phyloP scores from a whole-genome alignment of 2,797 vertebrate genomes.

The Lycodopsis pacificus region DNA sequence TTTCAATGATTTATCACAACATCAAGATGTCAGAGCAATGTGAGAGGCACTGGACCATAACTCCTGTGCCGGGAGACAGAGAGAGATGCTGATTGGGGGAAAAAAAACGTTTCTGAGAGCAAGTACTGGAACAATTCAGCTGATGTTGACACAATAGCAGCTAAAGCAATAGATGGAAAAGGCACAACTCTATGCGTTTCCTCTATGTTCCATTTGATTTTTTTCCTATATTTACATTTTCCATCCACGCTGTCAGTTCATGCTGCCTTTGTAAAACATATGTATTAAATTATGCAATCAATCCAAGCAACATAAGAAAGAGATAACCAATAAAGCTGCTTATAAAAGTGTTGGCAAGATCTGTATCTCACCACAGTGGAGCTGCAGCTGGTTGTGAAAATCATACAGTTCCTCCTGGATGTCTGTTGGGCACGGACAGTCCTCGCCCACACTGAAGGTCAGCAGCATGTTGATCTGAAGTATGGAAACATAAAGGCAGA shows the following conservation, averaged over 20 bases:
- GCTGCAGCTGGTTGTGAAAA: conserved; percentile 94
- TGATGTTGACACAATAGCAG: conserved; percentile 19
- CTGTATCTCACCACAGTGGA: conserved; percentile 92
- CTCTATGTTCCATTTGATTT: background rate
- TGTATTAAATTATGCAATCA: conserved; percentile 2
- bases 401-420: conserved; percentile 94
- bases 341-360: background rate
- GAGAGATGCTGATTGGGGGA: conserved; percentile 1
- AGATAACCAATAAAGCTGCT: background rate
- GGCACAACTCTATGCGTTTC: background rate
- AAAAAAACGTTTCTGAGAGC: conserved; percentile 10
- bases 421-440: conserved; percentile 95
- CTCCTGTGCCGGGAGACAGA: conserved; percentile 32
- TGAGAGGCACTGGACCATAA: conserved; percentile 52
- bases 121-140: conserved; percentile 16
- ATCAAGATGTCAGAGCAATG: conserved; percentile 67
- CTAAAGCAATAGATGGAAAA: background rate
- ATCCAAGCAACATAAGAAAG: background rate
- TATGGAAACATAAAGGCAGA: conserved; percentile 44
- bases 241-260: background rate
- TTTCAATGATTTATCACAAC: conserved; percentile 79
- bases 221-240: background rate
- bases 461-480: conserved; percentile 98
- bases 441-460: conserved; percentile 94
- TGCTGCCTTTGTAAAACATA: background rate